A percentile compares a stretch with the other conserved stretches of the same genome.
Evolutionary conservation across 2,797 vertebrate species (phyloP).

Genomic region (Jordanella pulchra): DNA sequence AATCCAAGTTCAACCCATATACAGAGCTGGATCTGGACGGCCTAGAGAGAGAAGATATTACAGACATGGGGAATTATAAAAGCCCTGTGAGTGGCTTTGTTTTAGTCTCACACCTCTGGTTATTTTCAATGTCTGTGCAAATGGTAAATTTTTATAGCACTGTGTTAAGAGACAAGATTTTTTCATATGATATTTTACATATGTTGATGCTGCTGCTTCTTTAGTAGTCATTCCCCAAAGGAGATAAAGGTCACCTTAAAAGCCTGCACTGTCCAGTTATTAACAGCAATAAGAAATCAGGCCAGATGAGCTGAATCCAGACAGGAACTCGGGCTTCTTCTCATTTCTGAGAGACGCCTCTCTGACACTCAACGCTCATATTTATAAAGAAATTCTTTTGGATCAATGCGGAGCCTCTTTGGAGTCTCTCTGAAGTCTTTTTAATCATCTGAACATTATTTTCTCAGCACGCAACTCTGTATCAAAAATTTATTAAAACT

Average conservation of each 20-base stretch:
- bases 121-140: slow-evolving; percentile 49
- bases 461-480: slow-evolving; percentile 78
- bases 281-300: slow-evolving; percentile 78
- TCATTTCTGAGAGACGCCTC: slow-evolving; percentile 62
- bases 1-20: slow-evolving; percentile 76
- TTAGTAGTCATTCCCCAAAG: slow-evolving; percentile 49
- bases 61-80: slow-evolving; percentile 52
- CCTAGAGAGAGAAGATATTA: slow-evolving; percentile 49
- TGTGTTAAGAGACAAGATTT: slow-evolving; percentile 17
- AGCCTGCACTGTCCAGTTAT: slow-evolving; percentile 69
- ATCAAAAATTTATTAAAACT: slow-evolving; percentile 82
- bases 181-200: slow-evolving; percentile 15
- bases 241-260: slow-evolving; percentile 77
- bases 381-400: slow-evolving; percentile 79
- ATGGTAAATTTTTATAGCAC: slow-evolving; percentile 37
- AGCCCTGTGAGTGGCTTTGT: slow-evolving; percentile 41
- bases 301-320: slow-evolving; percentile 73
- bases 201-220: slow-evolving; percentile 52
- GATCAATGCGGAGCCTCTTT: slow-evolving; percentile 81
- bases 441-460: slow-evolving; percentile 85
- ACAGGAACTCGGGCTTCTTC: slow-evolving; percentile 65
- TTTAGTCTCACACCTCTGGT: slow-evolving; percentile 52
- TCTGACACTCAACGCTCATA: slow-evolving; percentile 76
- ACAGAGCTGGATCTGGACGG: slow-evolving; percentile 49
- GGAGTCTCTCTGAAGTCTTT: slow-evolving; percentile 84